A percentile compares a stretch with the other conserved stretches of the same genome.
Evolutionary conservation across 2,797 vertebrate species (phyloP).

Genomic region (Enteromius unitaeniatus): DNA sequence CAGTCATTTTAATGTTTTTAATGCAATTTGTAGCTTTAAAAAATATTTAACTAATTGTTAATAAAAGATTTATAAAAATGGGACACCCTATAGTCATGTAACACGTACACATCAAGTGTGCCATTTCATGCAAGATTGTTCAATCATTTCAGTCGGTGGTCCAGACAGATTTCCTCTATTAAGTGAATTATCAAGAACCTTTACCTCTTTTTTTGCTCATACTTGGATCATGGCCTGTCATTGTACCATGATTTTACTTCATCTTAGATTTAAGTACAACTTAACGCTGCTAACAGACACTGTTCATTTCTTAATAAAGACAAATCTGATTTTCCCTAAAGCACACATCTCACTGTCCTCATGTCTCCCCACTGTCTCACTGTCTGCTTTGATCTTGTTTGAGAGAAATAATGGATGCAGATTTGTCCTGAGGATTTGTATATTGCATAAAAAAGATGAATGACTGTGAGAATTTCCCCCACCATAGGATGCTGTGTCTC

Average conservation of each 20-base stretch:
- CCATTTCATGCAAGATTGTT: not conserved
- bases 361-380: conserved; percentile 9
- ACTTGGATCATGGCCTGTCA: not conserved
- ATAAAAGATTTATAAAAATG: not conserved
- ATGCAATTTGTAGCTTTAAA: not conserved
- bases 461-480: conserved; percentile 34
- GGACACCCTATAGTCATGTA: not conserved
- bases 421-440: conserved; percentile 39
- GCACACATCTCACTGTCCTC: not conserved
- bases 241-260: conserved; percentile 12
- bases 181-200: conserved; percentile 28
- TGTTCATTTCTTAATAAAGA: conserved; percentile 3
- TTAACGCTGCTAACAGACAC: not conserved
- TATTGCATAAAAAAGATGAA: conserved; percentile 46
- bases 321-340: not conserved
- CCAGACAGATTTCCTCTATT: conserved; percentile 35
- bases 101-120: not conserved
- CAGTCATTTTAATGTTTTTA: not conserved
- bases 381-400: conserved; percentile 39
- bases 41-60: not conserved
- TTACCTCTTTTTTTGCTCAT: not conserved
- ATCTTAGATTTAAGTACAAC: not conserved
- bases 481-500: conserved; percentile 39
- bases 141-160: too few species aligned
- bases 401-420: not conserved